Evolutionary conservation across 1,140 invertebrate genomes (phyloP).

Genomic region (Drosophila ogumai): DNA sequence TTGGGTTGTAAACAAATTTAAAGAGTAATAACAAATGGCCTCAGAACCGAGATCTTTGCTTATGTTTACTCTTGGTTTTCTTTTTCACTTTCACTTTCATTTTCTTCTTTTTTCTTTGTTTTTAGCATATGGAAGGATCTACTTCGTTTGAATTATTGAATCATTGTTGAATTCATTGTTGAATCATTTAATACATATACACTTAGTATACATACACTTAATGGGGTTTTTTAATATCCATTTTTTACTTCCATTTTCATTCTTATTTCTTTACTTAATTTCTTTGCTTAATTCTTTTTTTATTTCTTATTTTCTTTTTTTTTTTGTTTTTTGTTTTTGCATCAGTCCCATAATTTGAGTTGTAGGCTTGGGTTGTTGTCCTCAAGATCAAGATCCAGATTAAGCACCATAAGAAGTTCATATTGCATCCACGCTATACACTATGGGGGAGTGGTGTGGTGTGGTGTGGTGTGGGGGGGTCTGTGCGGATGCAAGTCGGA

Average conservation of each 20-base stretch:
- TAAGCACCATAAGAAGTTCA: slow-evolving; percentile 77
- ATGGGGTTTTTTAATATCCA: slow-evolving; percentile 6
- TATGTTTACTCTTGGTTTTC: slow-evolving; percentile 22
- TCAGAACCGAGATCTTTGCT: slow-evolving; percentile 36
- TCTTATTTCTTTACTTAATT: slow-evolving; percentile 18
- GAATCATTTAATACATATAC: slow-evolving; percentile 38
- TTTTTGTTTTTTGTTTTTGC: slow-evolving; percentile 65
- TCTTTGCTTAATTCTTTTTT: slow-evolving; percentile 13
- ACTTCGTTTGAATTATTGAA: slow-evolving; percentile 49
- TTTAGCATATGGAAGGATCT: slow-evolving; percentile 72
- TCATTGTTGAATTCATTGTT: slow-evolving; percentile 7
- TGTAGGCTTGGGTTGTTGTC: slow-evolving; percentile 67
- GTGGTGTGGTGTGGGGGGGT: slow-evolving; percentile 12
- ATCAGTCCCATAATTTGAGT: slow-evolving; percentile 80
- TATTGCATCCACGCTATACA: slow-evolving; percentile 65
- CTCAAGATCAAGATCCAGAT: slow-evolving; percentile 72
- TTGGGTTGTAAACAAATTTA: slow-evolving; percentile 48
- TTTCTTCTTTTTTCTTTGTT: not conserved
- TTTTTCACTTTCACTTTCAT: slow-evolving; percentile 19
- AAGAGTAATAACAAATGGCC: slow-evolving; percentile 42
- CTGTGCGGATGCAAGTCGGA: slow-evolving; percentile 11
- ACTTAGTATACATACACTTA: slow-evolving; percentile 38
- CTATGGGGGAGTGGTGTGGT: slow-evolving; percentile 26
- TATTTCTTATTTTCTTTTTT: slow-evolving; percentile 1
- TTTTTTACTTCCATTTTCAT: slow-evolving; percentile 42